Percentiles rank a stretch among this genome's conserved stretches.
Evolutionary conservation across 2,113 vertebrate genomes (phyloP).

Genomic region (Puffinus mauretanicus): DNA sequence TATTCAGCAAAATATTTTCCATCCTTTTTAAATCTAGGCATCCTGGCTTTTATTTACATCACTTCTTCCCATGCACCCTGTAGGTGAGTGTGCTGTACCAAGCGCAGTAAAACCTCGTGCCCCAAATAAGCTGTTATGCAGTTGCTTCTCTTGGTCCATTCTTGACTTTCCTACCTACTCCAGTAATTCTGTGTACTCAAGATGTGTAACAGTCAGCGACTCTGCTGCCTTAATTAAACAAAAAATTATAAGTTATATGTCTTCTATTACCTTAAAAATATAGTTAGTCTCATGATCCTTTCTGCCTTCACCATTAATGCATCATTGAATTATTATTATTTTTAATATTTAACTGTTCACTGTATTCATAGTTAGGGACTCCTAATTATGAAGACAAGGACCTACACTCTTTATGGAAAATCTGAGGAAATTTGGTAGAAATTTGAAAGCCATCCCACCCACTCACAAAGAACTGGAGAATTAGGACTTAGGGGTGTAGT

Average conservation of each 20-base stretch:
- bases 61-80: not conserved
- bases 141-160: not conserved
- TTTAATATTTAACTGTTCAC: not conserved
- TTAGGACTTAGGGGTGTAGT: not conserved
- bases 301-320: not conserved
- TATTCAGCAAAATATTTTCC: not conserved
- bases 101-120: not conserved
- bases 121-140: not conserved
- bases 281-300: not conserved
- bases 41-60: not conserved
- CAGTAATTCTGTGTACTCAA: not conserved
- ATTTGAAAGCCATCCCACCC: not conserved
- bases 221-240: not conserved
- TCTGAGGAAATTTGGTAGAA: not conserved
- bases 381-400: not conserved
- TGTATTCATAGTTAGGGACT: not conserved
- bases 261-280: not conserved
- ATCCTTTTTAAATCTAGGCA: not conserved
- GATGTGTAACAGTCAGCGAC: not conserved
- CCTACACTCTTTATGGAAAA: not conserved
- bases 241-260: not conserved
- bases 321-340: not conserved
- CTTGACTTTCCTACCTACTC: not conserved
- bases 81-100: not conserved
- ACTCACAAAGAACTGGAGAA: not conserved